Conservation (phyloP, 2,797 vertebrate species). For the Heteromormyrus szaboi region DNA sequence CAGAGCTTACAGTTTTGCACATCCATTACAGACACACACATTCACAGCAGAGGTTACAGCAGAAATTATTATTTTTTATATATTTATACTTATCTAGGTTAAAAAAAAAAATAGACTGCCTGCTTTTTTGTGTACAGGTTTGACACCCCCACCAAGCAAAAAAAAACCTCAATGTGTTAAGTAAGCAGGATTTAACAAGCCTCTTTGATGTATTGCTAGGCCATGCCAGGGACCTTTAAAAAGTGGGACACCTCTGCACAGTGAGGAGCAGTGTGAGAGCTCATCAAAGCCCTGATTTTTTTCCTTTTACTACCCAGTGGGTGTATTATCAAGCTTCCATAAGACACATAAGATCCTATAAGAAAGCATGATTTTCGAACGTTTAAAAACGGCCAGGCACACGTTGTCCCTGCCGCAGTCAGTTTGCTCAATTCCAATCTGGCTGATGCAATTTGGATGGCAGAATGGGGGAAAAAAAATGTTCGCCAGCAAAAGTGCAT, state of each 20-base stretch:
- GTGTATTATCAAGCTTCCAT: background rate
- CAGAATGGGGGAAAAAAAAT: background rate
- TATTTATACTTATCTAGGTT: background rate
- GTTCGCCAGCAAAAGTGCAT: background rate
- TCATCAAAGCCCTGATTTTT: background rate
- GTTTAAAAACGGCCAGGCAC: background rate
- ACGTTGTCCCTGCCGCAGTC: background rate
- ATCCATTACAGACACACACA: background rate
- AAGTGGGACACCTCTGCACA: background rate
- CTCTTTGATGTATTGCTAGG: background rate
- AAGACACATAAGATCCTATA: background rate
- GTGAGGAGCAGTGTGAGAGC: background rate
- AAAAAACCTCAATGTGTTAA: background rate
- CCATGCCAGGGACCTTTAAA: slow-evolving; percentile 5
- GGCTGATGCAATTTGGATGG: background rate
- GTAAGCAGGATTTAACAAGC: background rate
- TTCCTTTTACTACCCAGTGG: background rate
- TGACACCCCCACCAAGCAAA: background rate
- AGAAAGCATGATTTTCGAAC: background rate
- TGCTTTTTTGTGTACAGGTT: background rate
- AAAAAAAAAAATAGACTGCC: background rate
- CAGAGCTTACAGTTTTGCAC: background rate
- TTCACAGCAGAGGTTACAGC: background rate
- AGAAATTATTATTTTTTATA: background rate
- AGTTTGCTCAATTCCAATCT: background rate